Percentiles rank a stretch among this genome's conserved stretches.
These are phyloP conservation scores for Thalassarche chlororhynchos DNA, from an alignment of 2,113 vertebrate genomes.

Conservation along the genomic window DNA sequence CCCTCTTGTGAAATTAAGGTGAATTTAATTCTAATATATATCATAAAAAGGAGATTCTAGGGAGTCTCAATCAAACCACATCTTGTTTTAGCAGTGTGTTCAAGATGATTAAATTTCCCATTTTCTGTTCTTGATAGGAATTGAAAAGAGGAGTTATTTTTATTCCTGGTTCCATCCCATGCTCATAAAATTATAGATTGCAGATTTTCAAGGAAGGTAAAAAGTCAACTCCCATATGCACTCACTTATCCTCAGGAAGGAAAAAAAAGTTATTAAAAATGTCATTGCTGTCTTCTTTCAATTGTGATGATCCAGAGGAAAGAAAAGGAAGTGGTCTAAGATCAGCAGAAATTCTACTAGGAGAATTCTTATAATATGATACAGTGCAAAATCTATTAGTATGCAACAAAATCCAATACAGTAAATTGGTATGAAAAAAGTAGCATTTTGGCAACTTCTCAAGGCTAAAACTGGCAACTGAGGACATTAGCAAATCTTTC, in stretches of 20 bases:
- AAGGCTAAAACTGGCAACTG: background rate
- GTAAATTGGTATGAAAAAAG: background rate
- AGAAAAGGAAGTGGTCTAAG: background rate
- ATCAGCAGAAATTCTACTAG: background rate
- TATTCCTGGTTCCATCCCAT: background rate
- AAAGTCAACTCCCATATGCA: background rate
- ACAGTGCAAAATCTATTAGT: background rate
- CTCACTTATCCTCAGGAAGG: background rate
- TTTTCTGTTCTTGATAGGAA: conserved; percentile 30
- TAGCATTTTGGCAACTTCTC: background rate
- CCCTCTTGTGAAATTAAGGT: conserved; percentile 20
- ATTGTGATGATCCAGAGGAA: background rate
- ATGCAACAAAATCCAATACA: background rate
- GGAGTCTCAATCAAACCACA: conserved; percentile 9
- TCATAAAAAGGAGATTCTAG: conserved; percentile 34
- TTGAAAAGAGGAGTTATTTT: conserved; percentile 40
- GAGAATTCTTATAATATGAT: background rate
- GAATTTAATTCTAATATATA: conserved; percentile 18
- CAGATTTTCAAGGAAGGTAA: conserved; percentile 14
- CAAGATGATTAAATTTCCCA: conserved; percentile 54
- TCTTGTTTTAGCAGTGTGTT: conserved; percentile 32
- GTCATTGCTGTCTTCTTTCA: background rate
- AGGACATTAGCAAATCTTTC: background rate
- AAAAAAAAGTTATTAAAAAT: background rate
- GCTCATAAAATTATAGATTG: conserved; percentile 27